Conservation (phyloP, 2,888 invertebrate species). For the Sacculina carcini region DNA sequence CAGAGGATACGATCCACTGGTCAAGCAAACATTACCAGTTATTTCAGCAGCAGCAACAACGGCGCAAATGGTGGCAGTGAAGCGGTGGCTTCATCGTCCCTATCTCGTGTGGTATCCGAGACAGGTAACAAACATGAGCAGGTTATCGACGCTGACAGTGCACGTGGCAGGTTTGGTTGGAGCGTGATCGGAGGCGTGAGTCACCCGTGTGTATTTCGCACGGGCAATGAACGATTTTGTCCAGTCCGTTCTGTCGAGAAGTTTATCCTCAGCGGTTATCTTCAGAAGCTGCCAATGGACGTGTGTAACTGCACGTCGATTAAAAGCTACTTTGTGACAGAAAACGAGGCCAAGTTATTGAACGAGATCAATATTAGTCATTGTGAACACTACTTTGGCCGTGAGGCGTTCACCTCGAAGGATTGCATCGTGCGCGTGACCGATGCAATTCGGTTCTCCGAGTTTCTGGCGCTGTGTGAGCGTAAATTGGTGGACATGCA, state of each 20-base stretch:
- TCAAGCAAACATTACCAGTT: conserved; percentile 13
- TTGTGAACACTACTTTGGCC: conserved; percentile 68
- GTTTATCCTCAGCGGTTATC: conserved; percentile 63
- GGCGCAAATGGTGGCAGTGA: conserved; percentile 18
- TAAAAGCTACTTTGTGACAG: conserved; percentile 73
- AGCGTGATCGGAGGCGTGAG: conserved; percentile 51
- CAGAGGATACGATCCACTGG: conserved; percentile 16
- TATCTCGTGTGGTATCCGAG: conserved; percentile 10
- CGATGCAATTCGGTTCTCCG: conserved; percentile 50
- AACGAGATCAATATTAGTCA: conserved; percentile 81
- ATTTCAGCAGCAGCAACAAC: conserved; percentile 10
- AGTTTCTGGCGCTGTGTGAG: conserved; percentile 67
- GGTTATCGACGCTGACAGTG: conserved; percentile 20
- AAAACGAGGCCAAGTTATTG: conserved; percentile 59
- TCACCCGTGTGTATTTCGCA: conserved; percentile 60
- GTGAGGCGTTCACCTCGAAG: conserved; percentile 57
- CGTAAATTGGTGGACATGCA: conserved; percentile 40
- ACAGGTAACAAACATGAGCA: too few relatives aligned
- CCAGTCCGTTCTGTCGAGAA: conserved; percentile 78
- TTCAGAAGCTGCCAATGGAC: conserved; percentile 62
- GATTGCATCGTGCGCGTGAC: conserved; percentile 66
- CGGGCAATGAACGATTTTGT: conserved; percentile 17
- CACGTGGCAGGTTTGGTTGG: conserved; percentile 53
- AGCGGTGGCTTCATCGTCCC: conserved; percentile 19
- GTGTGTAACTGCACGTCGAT: conserved; percentile 76